A percentile compares a stretch with the other conserved stretches of the same genome.
phyloP scores from a whole-genome alignment of 2,113 vertebrate species.

The Perca schrenkii region DNA sequence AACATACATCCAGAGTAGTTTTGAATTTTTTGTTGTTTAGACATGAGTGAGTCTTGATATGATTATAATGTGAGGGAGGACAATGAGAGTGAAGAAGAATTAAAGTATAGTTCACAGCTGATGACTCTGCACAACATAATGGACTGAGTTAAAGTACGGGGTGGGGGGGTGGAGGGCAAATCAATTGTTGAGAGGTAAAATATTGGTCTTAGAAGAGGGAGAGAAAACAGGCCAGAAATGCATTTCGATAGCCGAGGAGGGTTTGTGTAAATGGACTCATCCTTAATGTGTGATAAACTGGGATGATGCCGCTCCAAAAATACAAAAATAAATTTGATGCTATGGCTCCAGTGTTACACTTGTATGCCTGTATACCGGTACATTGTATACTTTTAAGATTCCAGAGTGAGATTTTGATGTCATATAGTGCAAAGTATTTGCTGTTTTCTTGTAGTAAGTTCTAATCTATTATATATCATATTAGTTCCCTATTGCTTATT shows the following conservation, averaged over 20 bases:
- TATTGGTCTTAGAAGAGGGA: slow-evolving; percentile 49
- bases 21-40: background rate
- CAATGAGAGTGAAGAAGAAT: slow-evolving; percentile 19
- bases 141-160: slow-evolving; percentile 68
- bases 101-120: slow-evolving; percentile 56
- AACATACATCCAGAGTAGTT: background rate
- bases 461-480: background rate
- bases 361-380: background rate
- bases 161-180: slow-evolving; percentile 54
- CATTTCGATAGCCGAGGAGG: slow-evolving; percentile 44
- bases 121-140: slow-evolving; percentile 82
- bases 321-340: background rate
- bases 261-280: slow-evolving; percentile 22
- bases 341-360: background rate
- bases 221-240: slow-evolving; percentile 44
- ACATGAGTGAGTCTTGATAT: background rate
- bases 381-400: background rate
- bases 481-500: background rate
- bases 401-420: background rate
- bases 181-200: slow-evolving; percentile 74
- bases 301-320: background rate
- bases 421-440: background rate
- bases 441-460: background rate
- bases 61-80: slow-evolving; percentile 10
- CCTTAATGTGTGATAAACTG: slow-evolving; percentile 33